Evolutionary conservation across 2,888 invertebrate species (phyloP).

Genomic region (Eledona agricola): DNA sequence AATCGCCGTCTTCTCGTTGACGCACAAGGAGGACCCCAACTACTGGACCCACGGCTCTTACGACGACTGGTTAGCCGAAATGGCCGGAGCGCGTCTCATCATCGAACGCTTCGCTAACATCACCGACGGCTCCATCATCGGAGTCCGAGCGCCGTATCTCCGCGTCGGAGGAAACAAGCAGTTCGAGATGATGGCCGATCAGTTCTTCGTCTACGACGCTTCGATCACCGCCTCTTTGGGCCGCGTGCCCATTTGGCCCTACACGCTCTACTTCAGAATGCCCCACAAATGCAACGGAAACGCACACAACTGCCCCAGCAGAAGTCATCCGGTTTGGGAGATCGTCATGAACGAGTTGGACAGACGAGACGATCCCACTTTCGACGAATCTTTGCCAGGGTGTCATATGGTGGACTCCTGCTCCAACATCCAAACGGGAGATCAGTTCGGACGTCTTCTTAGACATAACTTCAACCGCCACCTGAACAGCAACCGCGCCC

Average conservation of each 20-base stretch:
- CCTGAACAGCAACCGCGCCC: slow-evolving; percentile 92
- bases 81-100: slow-evolving; percentile 90
- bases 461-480: slow-evolving; percentile 96
- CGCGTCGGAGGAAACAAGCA: slow-evolving; percentile 93
- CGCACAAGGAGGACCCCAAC: slow-evolving; percentile 90
- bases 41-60: slow-evolving; percentile 90
- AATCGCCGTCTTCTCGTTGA: slow-evolving; percentile 90
- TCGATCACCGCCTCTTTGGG: slow-evolving; percentile 90
- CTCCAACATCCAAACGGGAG: slow-evolving; percentile 90
- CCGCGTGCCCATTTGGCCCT: slow-evolving; percentile 95
- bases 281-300: slow-evolving; percentile 95
- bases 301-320: slow-evolving; percentile 90
- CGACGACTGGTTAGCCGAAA: slow-evolving; percentile 93
- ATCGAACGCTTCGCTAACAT: slow-evolving; percentile 91
- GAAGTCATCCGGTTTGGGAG: slow-evolving; percentile 94
- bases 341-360: slow-evolving; percentile 97
- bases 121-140: slow-evolving; percentile 89
- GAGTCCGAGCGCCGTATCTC: slow-evolving; percentile 87
- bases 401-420: slow-evolving; percentile 96
- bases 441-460: slow-evolving; percentile 87
- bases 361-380: slow-evolving; percentile 91
- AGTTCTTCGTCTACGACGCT: slow-evolving; percentile 93
- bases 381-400: slow-evolving; percentile 92
- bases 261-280: slow-evolving; percentile 96
- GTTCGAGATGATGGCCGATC: slow-evolving; percentile 97